Evolutionary conservation across 2,113 vertebrate species (phyloP).

Genomic region (Saccopteryx bilineata): DNA sequence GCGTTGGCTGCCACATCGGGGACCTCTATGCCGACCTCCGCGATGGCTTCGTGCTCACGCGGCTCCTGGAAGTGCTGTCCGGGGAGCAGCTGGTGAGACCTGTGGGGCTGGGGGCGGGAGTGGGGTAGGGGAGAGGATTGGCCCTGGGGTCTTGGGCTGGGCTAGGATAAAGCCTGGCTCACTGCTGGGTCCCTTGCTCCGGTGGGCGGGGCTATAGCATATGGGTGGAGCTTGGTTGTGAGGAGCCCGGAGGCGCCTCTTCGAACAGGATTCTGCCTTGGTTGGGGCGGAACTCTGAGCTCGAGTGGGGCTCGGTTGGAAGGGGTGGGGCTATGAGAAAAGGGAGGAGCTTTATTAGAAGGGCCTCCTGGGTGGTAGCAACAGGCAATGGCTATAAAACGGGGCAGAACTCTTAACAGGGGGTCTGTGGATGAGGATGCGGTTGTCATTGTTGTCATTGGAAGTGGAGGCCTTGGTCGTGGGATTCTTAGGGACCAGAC

Average conservation of each 20-base stretch:
- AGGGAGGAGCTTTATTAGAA: background rate
- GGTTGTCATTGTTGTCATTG: background rate
- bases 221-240: background rate
- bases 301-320: background rate
- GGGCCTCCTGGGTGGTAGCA: background rate
- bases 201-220: background rate
- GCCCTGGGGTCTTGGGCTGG: background rate
- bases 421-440: background rate
- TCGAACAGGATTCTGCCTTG: background rate
- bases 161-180: background rate
- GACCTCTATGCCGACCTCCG: conserved; percentile 96
- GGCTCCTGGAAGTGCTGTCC: conserved; percentile 96
- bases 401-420: background rate
- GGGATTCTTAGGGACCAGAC: background rate
- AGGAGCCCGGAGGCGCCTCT: background rate
- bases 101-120: background rate
- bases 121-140: accelerated
- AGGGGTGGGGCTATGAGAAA: background rate
- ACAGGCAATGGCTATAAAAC: background rate
- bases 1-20: conserved; percentile 93
- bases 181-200: accelerated
- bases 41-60: conserved; percentile 95
- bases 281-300: background rate
- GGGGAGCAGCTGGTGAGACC: conserved; percentile 94
- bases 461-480: background rate